Percentiles rank a stretch among this genome's conserved stretches.
Conservation (phyloP, 1,140 invertebrate species). For the Drosophila setifemur region DNA sequence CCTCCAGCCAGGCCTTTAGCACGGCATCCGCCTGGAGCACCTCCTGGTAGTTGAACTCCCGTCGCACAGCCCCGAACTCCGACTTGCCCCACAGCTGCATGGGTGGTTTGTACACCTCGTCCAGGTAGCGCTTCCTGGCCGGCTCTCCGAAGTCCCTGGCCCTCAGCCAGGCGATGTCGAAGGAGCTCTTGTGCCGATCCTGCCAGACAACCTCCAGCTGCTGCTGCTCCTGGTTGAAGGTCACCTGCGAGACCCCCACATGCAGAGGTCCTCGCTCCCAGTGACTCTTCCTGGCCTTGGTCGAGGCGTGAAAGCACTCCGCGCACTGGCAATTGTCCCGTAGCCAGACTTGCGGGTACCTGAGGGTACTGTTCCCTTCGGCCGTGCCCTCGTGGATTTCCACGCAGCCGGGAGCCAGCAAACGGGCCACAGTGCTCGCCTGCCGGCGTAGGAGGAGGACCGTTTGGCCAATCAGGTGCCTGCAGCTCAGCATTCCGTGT, state of each 20-base stretch:
- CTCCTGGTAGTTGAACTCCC: constrained; percentile 84
- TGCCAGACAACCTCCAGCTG: constrained; percentile 84
- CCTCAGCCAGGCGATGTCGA: constrained; percentile 84
- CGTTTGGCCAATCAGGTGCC: constrained; percentile 56
- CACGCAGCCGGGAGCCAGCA: constrained; percentile 34
- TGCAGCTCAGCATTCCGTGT: constrained; percentile 61
- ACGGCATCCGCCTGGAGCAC: constrained; percentile 81
- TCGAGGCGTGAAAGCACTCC: constrained; percentile 85
- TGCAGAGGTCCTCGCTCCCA: constrained; percentile 58
- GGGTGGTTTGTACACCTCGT: constrained; percentile 83
- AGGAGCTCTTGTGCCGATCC: constrained; percentile 85
- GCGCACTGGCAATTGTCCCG: constrained; percentile 88
- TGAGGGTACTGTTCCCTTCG: constrained; percentile 27
- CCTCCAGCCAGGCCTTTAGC: constrained; percentile 84
- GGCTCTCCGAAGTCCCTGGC: constrained; percentile 84
- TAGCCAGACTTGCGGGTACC: constrained; percentile 87
- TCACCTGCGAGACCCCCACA: constrained; percentile 1
- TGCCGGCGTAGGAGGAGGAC: constrained; percentile 20
- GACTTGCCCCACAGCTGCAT: constrained; percentile 84
- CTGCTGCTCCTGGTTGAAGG: constrained; percentile 31
- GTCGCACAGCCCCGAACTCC: constrained; percentile 83
- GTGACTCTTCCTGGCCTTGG: constrained; percentile 84
- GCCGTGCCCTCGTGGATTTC: constrained; percentile 30
- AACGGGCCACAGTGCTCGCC: constrained; percentile 17
- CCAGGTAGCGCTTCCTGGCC: constrained; percentile 83